These are phyloP conservation scores for Drosophila jambulina DNA, from an alignment of 1,140 invertebrate genomes.

Conservation along the genomic window DNA sequence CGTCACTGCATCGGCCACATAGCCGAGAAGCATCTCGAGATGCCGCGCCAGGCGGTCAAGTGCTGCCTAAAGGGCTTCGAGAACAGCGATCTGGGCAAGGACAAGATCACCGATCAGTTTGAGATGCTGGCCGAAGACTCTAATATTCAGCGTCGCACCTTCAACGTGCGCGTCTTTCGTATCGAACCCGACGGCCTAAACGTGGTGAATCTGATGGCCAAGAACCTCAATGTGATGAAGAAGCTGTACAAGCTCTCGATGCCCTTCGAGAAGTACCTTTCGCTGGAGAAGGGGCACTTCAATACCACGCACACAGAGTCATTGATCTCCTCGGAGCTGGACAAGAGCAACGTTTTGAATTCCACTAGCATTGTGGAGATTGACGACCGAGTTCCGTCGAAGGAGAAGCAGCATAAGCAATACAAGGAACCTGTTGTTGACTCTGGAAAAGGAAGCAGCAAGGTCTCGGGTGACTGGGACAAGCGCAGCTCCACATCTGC, in stretches of 20 bases:
- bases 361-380: constrained; percentile 71
- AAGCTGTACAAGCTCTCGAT: constrained; percentile 80
- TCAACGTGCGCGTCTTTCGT: constrained; percentile 87
- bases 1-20: constrained; percentile 87
- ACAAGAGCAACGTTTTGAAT: constrained; percentile 63
- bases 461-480: constrained; percentile 60
- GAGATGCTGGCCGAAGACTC: constrained; percentile 84
- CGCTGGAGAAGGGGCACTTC: constrained; percentile 80
- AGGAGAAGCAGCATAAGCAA: constrained; percentile 31
- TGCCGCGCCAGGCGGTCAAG: constrained; percentile 91
- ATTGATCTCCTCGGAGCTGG: constrained; percentile 44
- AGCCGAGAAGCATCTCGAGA: constrained; percentile 87
- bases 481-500: constrained; percentile 69
- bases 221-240: constrained; percentile 81
- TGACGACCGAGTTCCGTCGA: constrained; percentile 57
- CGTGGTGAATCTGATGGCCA: constrained; percentile 82
- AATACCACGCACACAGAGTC: constrained; percentile 63
- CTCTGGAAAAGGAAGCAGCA: constrained; percentile 8
- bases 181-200: constrained; percentile 85
- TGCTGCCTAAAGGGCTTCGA: constrained; percentile 86
- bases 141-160: constrained; percentile 70
- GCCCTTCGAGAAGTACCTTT: constrained; percentile 80
- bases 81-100: constrained; percentile 74
- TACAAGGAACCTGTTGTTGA: constrained; percentile 11
- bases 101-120: constrained; percentile 79